phyloP scores from a whole-genome alignment of 2,113 vertebrate genomes.

The Albula glossodonta region DNA sequence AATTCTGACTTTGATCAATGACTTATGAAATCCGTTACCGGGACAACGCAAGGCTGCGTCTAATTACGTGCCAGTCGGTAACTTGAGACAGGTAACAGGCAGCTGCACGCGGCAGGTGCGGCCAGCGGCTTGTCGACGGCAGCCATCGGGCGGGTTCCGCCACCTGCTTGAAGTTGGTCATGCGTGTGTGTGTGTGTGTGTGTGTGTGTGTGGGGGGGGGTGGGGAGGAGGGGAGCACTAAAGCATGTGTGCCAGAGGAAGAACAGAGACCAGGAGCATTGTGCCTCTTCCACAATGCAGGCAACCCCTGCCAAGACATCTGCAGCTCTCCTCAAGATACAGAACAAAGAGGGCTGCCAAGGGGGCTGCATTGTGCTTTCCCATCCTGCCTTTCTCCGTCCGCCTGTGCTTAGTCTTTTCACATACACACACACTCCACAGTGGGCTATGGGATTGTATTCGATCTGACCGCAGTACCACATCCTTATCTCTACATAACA shows the following conservation, averaged over 20 bases:
- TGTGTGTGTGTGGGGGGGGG: too few species aligned
- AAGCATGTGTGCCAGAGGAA: not conserved
- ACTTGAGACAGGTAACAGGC: conserved; percentile 63
- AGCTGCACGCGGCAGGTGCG: conserved; percentile 73
- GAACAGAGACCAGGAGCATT: not conserved
- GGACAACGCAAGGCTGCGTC: conserved; percentile 56
- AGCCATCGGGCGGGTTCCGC: not conserved
- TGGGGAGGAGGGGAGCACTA: not conserved
- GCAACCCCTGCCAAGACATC: not conserved
- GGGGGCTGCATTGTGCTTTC: not conserved
- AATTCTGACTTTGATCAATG: conserved; percentile 77
- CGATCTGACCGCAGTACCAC: not conserved
- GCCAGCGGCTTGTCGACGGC: conserved; percentile 46
- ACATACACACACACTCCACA: not conserved
- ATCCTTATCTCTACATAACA: not conserved
- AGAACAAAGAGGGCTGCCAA: not conserved
- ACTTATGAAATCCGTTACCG: conserved; percentile 70
- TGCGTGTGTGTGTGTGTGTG: too few species aligned
- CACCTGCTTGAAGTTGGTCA: not conserved
- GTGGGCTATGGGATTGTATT: too few species aligned
- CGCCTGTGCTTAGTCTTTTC: not conserved
- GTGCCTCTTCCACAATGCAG: not conserved
- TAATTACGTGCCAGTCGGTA: conserved; percentile 67
- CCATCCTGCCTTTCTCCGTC: not conserved
- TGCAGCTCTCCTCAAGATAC: not conserved